A percentile compares a stretch with the other conserved stretches of the same genome.
These are phyloP conservation scores for Plebejus anna DNA, from an alignment of 2,888 invertebrate species.

Conservation along the genomic window DNA sequence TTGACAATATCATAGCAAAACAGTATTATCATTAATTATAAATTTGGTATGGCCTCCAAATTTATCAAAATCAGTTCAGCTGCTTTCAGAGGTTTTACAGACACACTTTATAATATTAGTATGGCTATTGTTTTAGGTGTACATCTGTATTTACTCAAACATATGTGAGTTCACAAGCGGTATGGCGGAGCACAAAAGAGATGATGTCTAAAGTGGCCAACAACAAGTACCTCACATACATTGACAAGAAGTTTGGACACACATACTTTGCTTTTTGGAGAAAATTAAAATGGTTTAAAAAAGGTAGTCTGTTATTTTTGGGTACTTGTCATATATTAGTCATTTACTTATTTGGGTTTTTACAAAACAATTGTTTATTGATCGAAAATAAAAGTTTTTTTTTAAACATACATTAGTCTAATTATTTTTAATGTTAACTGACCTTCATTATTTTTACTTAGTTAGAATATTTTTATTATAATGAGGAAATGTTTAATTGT, in stretches of 20 bases:
- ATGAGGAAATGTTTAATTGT: background rate
- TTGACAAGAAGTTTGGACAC: slow-evolving; percentile 80
- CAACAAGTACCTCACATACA: slow-evolving; percentile 69
- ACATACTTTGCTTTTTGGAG: slow-evolving; percentile 81
- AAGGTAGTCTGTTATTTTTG: slow-evolving; percentile 48
- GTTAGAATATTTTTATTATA: background rate
- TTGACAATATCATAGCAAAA: too few relatives aligned
- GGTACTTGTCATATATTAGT: background rate
- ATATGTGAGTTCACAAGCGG: slow-evolving; percentile 70
- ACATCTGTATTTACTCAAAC: slow-evolving; percentile 74
- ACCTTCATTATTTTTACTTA: background rate
- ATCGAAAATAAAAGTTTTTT: background rate
- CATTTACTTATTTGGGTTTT: background rate
- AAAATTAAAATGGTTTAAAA: slow-evolving; percentile 75
- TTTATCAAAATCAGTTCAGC: background rate
- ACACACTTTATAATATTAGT: slow-evolving; percentile 24
- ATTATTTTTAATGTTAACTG: background rate
- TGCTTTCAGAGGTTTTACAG: too few relatives aligned
- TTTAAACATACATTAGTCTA: background rate
- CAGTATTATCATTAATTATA: background rate
- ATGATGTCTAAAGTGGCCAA: slow-evolving; percentile 61
- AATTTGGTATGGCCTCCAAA: background rate
- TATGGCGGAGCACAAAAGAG: slow-evolving; percentile 69
- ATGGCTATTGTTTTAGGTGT: slow-evolving; percentile 50
- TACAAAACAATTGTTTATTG: background rate